These are phyloP conservation scores for Nycticryphes semicollaris DNA, from an alignment of 2,113 vertebrate genomes.

Conservation along the genomic window DNA sequence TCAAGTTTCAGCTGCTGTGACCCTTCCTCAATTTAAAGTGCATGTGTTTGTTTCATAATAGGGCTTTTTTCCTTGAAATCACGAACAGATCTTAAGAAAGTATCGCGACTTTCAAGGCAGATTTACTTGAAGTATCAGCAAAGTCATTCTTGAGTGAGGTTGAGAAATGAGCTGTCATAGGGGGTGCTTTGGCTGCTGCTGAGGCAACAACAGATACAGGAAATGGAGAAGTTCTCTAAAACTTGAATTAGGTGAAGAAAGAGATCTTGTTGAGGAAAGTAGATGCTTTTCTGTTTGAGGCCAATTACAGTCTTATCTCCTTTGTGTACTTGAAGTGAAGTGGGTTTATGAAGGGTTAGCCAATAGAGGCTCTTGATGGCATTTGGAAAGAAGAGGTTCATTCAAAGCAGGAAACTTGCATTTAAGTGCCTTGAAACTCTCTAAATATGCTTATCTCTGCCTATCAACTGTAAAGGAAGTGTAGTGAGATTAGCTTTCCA, in stretches of 20 bases:
- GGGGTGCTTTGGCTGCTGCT: not conserved
- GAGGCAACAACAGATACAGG: not conserved
- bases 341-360: not conserved
- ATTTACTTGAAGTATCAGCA: not conserved
- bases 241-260: conserved; percentile 1
- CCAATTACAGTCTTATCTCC: conserved; percentile 7
- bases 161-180: not conserved
- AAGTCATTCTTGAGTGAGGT: not conserved
- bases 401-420: conserved; percentile 39
- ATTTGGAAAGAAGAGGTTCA: conserved; percentile 16
- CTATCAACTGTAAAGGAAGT: conserved; percentile 35
- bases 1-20: not conserved
- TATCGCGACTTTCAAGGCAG: not conserved
- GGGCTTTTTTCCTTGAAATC: not conserved
- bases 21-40: not conserved
- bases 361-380: not conserved
- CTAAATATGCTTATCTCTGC: conserved; percentile 44
- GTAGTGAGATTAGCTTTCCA: conserved; percentile 35
- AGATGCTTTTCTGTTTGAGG: not conserved
- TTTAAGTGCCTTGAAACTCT: conserved; percentile 19
- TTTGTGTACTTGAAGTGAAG: not conserved
- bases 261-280: not conserved
- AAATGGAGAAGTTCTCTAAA: not conserved
- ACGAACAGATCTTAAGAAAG: not conserved
- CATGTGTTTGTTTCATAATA: not conserved